phyloP scores from a whole-genome alignment of 2,888 invertebrate genomes.

The Scaptomyza parva region DNA sequence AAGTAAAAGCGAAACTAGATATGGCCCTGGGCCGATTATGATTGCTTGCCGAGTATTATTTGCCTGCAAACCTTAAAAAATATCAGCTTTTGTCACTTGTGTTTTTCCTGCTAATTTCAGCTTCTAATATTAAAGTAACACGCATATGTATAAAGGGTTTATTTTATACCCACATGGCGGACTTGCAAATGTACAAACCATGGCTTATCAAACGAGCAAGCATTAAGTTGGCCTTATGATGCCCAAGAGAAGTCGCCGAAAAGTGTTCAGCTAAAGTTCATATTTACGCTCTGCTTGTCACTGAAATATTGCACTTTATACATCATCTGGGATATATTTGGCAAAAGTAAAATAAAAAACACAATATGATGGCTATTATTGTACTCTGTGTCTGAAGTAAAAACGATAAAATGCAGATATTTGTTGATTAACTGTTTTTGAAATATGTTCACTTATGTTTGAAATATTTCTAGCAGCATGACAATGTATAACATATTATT shows the following conservation, averaged over 20 bases:
- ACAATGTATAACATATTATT: too few species aligned
- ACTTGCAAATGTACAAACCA: constrained; percentile 32
- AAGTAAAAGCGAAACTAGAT: constrained; percentile 8
- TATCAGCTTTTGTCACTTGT: neutral
- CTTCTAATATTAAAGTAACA: constrained; percentile 53
- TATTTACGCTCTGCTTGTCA: constrained; percentile 58
- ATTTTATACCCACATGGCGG: constrained; percentile 21
- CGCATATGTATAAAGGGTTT: constrained; percentile 39
- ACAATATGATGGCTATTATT: neutral
- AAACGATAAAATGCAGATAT: neutral
- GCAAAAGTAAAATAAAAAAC: neutral
- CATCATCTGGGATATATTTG: constrained; percentile 57
- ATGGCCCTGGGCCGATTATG: too few species aligned
- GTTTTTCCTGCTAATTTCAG: constrained; percentile 14
- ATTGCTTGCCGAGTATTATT: constrained; percentile 19
- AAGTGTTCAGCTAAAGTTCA: constrained; percentile 47
- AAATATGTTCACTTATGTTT: too few species aligned
- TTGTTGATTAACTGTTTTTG: too few species aligned
- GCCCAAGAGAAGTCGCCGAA: constrained; percentile 50
- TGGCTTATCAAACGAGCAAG: constrained; percentile 65
- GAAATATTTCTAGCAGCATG: too few species aligned
- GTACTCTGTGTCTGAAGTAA: neutral
- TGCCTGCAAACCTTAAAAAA: too few species aligned
- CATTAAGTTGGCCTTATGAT: constrained; percentile 47
- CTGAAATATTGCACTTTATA: constrained; percentile 74